Conservation (phyloP, 1,140 invertebrate species). For the Agraylea sexmaculata region DNA sequence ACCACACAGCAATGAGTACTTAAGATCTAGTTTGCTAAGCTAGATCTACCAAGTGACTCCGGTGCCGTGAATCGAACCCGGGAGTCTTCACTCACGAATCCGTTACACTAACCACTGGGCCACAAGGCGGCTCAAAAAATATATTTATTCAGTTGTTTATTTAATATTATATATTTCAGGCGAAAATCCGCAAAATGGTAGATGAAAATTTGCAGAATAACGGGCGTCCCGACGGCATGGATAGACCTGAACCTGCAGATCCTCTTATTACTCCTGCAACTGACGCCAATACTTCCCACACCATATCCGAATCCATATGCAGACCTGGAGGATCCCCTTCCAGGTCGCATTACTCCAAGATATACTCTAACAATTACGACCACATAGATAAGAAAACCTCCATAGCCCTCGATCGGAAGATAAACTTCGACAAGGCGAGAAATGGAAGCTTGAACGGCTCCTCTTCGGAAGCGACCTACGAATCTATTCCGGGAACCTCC, state of each 20-base stretch:
- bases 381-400: slow-evolving; percentile 19
- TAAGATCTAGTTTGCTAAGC: too few species aligned
- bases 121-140: too few species aligned
- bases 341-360: slow-evolving; percentile 27
- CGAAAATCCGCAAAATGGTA: slow-evolving; percentile 43
- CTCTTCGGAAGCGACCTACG: slow-evolving; percentile 8
- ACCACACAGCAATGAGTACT: too few species aligned
- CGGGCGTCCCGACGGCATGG: slow-evolving; percentile 26
- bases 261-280: slow-evolving; percentile 38
- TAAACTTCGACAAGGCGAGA: slow-evolving; percentile 32
- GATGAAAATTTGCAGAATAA: slow-evolving; percentile 39
- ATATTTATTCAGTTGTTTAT: too few species aligned
- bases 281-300: slow-evolving; percentile 30
- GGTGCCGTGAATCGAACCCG: too few species aligned
- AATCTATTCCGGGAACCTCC: slow-evolving; percentile 24
- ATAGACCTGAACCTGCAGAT: slow-evolving; percentile 36
- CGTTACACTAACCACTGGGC: too few species aligned
- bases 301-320: slow-evolving; percentile 31
- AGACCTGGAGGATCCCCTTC: slow-evolving; percentile 35
- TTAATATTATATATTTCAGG: slow-evolving; percentile 24
- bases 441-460: slow-evolving; percentile 18
- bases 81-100: too few species aligned
- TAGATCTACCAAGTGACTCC: too few species aligned
- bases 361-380: slow-evolving; percentile 20
- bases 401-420: slow-evolving; percentile 19